Base-by-base conservation (phyloP, 2,888 invertebrate genomes). In the Siphonodentalium dalli region DNA sequence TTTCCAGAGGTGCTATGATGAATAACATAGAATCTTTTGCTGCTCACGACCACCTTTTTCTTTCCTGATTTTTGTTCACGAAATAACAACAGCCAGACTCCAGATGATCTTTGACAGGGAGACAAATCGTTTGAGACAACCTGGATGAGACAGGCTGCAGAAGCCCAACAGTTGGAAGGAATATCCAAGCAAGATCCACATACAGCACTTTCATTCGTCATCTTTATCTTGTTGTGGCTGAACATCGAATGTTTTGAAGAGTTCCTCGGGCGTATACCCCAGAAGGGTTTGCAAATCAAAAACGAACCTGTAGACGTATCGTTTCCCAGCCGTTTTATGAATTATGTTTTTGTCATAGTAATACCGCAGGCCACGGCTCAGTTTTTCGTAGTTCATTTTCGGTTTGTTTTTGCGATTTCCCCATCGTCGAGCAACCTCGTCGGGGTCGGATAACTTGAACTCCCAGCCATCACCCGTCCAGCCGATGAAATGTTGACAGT, bases 401-500 rank as follows among this genome's bases (percentile, higher is more conserved):
- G 81, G 81, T 59, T 81, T 81, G 72, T 81, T 81, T 64, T 81
- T 81, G 18, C 80, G 68, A 38, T 76, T 72, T 26, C 81, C 81
- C 80, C 80, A 80, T 23, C 78, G 61, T 4, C 79, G 54, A 6
- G 80, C 80, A 5, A 80, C 94, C 86, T 98, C 97, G 84, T 98
- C 97, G 0, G 97, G 97, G 84, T 98, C 97, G 33, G 94, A 95
- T 53, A 97, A 86, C 81, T 97, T 97, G 85, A 98, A 98, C 84
- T 98, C 97, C 96, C 97, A 97, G 55, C 96, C 96, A 79, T 96
- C 96, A 18, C 97, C 97, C 26, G 97, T 96, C 97, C 97, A 97
- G 63, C 93, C 92, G 78, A 97, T 97, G 84, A 96, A 97, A 48
- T 90, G 89, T 83, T 97, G 96, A 84, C 96, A 96, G 69, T 90